Conservation (phyloP, 1,140 invertebrate genomes). For the Drosophila rufa region DNA sequence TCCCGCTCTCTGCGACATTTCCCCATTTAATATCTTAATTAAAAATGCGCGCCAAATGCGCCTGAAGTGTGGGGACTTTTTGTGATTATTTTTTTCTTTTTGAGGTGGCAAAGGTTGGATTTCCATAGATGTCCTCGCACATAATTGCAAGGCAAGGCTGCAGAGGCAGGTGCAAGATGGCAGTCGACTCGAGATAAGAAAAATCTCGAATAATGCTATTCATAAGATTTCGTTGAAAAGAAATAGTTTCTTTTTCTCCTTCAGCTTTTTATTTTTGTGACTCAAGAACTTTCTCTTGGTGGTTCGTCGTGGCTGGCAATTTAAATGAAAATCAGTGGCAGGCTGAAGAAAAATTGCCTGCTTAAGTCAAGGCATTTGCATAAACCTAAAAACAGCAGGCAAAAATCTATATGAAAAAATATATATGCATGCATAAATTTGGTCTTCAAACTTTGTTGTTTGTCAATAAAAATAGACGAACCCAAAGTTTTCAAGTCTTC, state of each 20-base stretch:
- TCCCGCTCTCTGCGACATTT: conserved; percentile 45
- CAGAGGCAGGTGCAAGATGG: conserved; percentile 15
- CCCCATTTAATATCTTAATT: conserved; percentile 76
- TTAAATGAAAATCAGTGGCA: conserved; percentile 74
- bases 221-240: conserved; percentile 64
- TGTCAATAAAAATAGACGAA: conserved; percentile 20
- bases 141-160: conserved; percentile 53
- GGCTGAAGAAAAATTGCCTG: conserved; percentile 33
- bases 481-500: conserved; percentile 6
- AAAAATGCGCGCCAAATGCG: conserved; percentile 62
- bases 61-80: conserved; percentile 41
- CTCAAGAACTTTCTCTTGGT: conserved; percentile 52
- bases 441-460: conserved; percentile 24
- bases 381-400: conserved; percentile 34
- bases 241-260: conserved; percentile 41
- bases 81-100: conserved; percentile 12
- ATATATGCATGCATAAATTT: conserved; percentile 21
- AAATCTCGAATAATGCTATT: conserved; percentile 67
- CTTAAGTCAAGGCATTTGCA: conserved; percentile 61
- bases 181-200: conserved; percentile 31
- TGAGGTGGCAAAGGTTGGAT: conserved; percentile 41
- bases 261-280: conserved; percentile 14
- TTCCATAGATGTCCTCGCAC: conserved; percentile 58
- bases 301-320: conserved; percentile 50
- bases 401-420: conserved; percentile 20